Conservation (phyloP, 2,888 invertebrate species). For the Lampropteryx suffumata region DNA sequence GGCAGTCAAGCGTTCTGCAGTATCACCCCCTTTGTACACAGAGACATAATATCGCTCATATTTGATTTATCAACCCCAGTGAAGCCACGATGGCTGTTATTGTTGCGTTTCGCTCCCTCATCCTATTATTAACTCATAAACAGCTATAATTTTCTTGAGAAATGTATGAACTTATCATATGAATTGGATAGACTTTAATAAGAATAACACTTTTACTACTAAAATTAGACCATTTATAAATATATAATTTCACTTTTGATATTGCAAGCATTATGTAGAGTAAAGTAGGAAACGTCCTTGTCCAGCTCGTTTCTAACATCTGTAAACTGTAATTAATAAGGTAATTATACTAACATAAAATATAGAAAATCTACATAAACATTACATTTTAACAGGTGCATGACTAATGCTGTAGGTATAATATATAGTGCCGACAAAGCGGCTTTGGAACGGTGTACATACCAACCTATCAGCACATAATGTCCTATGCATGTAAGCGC, state of each 20-base stretch:
- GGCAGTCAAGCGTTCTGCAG: conserved; percentile 55
- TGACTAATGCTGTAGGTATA: conserved; percentile 38
- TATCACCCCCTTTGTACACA: conserved; percentile 62
- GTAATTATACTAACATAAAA: conserved; percentile 21
- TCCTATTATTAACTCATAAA: conserved; percentile 12
- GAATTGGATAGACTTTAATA: too few species aligned
- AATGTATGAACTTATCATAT: background rate
- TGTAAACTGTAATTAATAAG: conserved; percentile 22
- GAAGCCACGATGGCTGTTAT: conserved; percentile 48
- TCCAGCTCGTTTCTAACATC: background rate
- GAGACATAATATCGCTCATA: conserved; percentile 70
- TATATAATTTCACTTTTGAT: too few species aligned
- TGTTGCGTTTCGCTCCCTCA: conserved; percentile 36
- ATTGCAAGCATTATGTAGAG: too few species aligned
- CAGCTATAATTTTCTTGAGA: conserved; percentile 8
- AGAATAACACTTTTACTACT: too few species aligned
- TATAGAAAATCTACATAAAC: conserved; percentile 33
- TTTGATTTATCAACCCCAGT: conserved; percentile 65
- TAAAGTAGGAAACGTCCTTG: too few species aligned
- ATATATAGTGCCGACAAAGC: conserved; percentile 43
- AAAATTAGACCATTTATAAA: too few species aligned
- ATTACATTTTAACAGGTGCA: conserved; percentile 37
- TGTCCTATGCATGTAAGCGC: conserved; percentile 36
- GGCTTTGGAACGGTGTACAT: conserved; percentile 33
- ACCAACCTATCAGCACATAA: conserved; percentile 35